Percentiles rank a stretch among this genome's conserved stretches.
phyloP scores from a whole-genome alignment of 2,113 vertebrate genomes.

The Upupa epops region DNA sequence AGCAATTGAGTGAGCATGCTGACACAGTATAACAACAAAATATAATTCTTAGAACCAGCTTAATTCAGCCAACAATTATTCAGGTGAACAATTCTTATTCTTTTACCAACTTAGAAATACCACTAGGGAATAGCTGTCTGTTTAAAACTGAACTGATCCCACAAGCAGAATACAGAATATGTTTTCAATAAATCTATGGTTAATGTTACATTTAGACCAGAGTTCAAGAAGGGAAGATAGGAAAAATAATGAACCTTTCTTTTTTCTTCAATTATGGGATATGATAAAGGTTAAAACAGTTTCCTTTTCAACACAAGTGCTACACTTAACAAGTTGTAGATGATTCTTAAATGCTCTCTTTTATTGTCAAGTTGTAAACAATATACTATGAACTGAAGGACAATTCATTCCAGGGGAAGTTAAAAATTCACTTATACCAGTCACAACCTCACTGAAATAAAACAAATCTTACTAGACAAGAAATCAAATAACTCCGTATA shows the following conservation, averaged over 20 bases:
- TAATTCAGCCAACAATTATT: neutral
- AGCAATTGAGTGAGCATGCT: neutral
- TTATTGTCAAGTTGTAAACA: neutral
- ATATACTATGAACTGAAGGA: neutral
- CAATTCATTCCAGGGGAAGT: neutral
- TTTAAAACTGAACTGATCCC: neutral
- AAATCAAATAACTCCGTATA: conserved; percentile 55
- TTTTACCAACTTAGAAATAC: neutral
- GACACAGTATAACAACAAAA: neutral
- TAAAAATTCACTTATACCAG: neutral
- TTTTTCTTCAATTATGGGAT: neutral
- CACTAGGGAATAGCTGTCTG: neutral
- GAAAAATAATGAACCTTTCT: neutral
- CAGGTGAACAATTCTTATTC: neutral
- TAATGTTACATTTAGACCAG: neutral
- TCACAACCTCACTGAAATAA: neutral
- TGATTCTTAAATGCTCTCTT: neutral
- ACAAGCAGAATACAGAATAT: neutral
- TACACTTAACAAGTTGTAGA: neutral
- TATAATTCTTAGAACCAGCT: neutral
- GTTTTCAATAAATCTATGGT: neutral
- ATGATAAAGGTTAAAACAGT: neutral
- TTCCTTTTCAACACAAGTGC: neutral
- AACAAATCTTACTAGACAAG: conserved; percentile 38
- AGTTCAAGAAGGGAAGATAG: neutral